phyloP scores from a whole-genome alignment of 53 echinoderm and acorn worm species.

The Temnopleurus reevesii region DNA sequence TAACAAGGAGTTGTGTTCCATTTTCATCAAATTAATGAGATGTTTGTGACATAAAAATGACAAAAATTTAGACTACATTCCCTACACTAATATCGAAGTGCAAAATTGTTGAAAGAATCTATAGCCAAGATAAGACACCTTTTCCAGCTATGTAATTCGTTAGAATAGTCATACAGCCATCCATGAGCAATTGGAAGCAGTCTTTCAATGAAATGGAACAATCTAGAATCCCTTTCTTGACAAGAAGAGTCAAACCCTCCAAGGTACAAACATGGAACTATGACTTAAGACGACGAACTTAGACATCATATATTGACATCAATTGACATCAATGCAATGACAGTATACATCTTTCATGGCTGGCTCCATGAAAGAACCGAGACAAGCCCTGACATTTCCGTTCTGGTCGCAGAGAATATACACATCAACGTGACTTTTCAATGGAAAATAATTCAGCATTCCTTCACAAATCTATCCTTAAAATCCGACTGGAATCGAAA shows the following conservation, averaged over 20 bases:
- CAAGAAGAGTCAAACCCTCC: not conserved
- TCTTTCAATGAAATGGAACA: not conserved
- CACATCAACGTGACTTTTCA: not conserved
- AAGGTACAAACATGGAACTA: not conserved
- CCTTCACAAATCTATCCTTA: not conserved
- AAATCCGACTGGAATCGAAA: not conserved
- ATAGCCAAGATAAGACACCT: too few relatives aligned
- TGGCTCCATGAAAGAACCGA: not conserved
- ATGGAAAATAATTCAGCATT: not conserved
- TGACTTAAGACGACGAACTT: not conserved
- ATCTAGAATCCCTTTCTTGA: not conserved
- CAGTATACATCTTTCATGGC: not conserved
- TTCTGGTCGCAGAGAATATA: not conserved
- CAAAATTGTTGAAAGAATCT: too few relatives aligned
- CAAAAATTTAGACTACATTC: too few relatives aligned
- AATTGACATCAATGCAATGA: not conserved
- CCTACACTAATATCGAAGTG: too few relatives aligned
- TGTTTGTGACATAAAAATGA: too few relatives aligned
- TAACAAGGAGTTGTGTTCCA: too few relatives aligned
- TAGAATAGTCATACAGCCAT: too few relatives aligned
- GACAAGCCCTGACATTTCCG: not conserved
- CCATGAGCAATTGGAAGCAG: too few relatives aligned
- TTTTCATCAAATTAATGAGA: too few relatives aligned
- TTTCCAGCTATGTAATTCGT: too few relatives aligned
- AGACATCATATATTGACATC: not conserved